Base-by-base conservation (phyloP, 2,888 invertebrate species). In the Eupithecia abbreviata region DNA sequence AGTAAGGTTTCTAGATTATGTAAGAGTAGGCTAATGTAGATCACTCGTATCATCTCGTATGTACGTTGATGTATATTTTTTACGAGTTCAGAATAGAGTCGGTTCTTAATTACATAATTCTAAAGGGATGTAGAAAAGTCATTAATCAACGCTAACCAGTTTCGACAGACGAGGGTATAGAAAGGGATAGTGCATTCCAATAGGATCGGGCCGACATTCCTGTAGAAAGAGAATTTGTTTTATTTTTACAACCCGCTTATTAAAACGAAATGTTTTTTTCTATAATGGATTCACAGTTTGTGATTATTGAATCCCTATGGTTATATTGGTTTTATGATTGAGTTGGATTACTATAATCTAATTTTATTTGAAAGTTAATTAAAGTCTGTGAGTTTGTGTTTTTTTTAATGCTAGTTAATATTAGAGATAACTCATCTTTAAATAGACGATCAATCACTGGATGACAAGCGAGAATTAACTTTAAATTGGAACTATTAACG, bases 141-240 rank as follows among this genome's bases (percentile, higher is more conserved):
- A 92, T 93, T 92, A 92, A 93, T 93, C 93, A 93, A 89, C 86
- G 82, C 81, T 90, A 93, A 93, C 93, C 88, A 89, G 92, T 91
- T 91, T 85, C 82, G 79, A 85, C 85, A 84, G 82, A 81, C 81
- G 80, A 80, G 84, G 13, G 78, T 77, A 77, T 84, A 84, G 90
- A 93, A 88, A 91, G 91, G 88, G 91, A 93, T 83, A 90, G 90
- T 89, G 84, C 90, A 93, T 93, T 91, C 93, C 90, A 86, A 74
- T 79, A 87, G 90, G 91, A 89, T 87, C 88, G 85, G 85, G 79
- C 82, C 85, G 82, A 84, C 87, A 90, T 92, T 91, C 91, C 88
- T 79, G 83, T 83, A 82, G 91, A 93, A 93, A 93, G 92, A 88
- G 90, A 93, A 91, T 89, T 85, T 89, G 84, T 89, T 88, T 87